A percentile compares a stretch with the other conserved stretches of the same genome.
Conservation (phyloP, 2,888 invertebrate genomes). For the Sclerodermus sp. region DNA sequence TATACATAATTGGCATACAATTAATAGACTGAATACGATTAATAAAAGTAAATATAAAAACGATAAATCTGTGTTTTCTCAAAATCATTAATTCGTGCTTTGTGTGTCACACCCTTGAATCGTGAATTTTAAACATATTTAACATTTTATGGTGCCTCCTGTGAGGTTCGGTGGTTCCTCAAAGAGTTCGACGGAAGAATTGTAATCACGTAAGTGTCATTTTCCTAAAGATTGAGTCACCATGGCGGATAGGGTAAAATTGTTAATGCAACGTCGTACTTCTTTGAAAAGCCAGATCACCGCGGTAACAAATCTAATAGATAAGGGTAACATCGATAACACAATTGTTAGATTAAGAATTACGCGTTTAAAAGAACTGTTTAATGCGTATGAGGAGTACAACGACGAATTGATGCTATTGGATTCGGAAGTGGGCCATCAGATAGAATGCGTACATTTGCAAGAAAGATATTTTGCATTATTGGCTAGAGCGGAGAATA, state of each 20-base stretch:
- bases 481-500: background rate
- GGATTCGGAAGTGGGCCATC: background rate
- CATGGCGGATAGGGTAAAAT: background rate
- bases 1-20: too few relatives aligned
- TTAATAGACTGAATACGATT: too few relatives aligned
- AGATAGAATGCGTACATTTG: background rate
- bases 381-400: background rate
- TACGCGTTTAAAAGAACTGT: background rate
- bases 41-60: too few relatives aligned
- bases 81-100: too few relatives aligned
- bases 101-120: too few relatives aligned
- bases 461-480: constrained; percentile 1
- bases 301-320: background rate
- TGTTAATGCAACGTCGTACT: background rate
- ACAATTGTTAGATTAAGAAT: background rate
- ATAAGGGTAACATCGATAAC: background rate
- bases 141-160: too few relatives aligned
- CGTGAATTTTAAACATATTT: too few relatives aligned
- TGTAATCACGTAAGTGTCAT: too few relatives aligned
- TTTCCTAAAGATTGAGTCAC: too few relatives aligned
- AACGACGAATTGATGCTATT: background rate
- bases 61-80: too few relatives aligned
- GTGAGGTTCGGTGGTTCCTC: too few relatives aligned
- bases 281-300: constrained; percentile 1
- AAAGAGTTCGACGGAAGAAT: too few relatives aligned